These are phyloP conservation scores for Poeciliopsis retropinna DNA, from an alignment of 2,113 vertebrate genomes.

Conservation along the genomic window DNA sequence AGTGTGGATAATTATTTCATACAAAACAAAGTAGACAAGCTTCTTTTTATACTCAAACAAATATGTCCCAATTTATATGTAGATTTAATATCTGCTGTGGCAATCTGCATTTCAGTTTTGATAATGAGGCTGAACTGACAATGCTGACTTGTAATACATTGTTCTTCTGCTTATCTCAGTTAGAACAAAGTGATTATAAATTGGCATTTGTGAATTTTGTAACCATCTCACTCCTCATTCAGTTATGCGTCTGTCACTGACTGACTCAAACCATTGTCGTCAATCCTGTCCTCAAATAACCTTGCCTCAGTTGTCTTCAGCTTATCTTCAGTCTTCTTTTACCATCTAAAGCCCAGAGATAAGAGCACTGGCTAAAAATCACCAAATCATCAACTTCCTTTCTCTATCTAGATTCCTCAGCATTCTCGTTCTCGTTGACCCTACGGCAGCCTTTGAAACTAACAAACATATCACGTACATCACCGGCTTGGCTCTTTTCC, in stretches of 20 bases:
- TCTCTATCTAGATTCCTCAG: not conserved
- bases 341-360: no score
- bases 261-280: no score
- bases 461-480: not conserved
- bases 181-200: constrained; percentile 5
- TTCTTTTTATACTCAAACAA: constrained; percentile 55
- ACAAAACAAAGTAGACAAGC: constrained; percentile 50
- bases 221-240: not conserved
- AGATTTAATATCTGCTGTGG: constrained; percentile 64
- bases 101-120: constrained; percentile 45
- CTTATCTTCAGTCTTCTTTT: no score
- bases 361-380: not conserved
- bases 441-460: not conserved
- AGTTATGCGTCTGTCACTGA: not conserved
- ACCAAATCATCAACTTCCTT: not conserved
- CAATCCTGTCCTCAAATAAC: no score
- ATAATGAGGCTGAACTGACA: constrained; percentile 41
- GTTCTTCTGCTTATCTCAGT: constrained; percentile 1
- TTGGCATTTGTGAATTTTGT: not conserved
- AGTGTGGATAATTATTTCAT: constrained; percentile 62
- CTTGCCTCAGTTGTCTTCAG: no score
- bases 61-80: constrained; percentile 64
- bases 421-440: not conserved
- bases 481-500: no score
- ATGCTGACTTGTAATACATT: constrained; percentile 7